Conservation (phyloP, 2,797 vertebrate species). For the Enteromius anoplus region DNA sequence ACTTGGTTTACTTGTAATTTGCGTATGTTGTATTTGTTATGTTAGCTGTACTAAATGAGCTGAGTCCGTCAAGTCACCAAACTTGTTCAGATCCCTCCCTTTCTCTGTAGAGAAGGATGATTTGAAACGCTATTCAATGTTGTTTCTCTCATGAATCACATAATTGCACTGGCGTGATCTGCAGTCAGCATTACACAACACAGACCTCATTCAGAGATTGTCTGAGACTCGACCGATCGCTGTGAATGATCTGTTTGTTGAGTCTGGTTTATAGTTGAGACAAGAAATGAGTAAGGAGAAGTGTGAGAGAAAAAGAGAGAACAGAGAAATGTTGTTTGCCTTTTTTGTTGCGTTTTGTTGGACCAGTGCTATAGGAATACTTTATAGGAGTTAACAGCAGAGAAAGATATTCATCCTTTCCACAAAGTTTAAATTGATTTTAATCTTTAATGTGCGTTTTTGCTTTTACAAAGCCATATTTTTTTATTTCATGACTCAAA, state of each 20-base stretch:
- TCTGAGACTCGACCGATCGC: background rate
- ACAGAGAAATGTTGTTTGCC: background rate
- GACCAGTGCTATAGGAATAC: background rate
- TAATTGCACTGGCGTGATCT: slow-evolving; percentile 27
- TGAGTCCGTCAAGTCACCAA: too few relatives aligned
- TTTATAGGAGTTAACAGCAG: background rate
- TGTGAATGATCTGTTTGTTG: slow-evolving; percentile 13
- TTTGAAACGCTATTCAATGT: background rate
- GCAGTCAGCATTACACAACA: slow-evolving; percentile 7
- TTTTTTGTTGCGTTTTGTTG: background rate
- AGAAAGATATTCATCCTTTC: too few relatives aligned
- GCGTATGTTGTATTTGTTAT: background rate
- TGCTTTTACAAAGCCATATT: too few relatives aligned
- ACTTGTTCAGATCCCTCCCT: background rate
- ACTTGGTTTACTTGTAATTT: background rate
- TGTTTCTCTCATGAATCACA: background rate
- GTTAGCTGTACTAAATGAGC: background rate
- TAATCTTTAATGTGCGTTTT: too few relatives aligned
- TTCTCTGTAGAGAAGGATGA: background rate
- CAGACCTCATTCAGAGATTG: slow-evolving; percentile 1
- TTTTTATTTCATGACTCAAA: too few relatives aligned
- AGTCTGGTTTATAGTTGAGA: background rate
- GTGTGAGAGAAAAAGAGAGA: background rate
- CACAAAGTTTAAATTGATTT: too few relatives aligned
- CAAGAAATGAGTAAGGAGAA: background rate